These are phyloP conservation scores for Rhagophthalmus giganteus DNA, from an alignment of 2,888 invertebrate species.

Conservation along the genomic window DNA sequence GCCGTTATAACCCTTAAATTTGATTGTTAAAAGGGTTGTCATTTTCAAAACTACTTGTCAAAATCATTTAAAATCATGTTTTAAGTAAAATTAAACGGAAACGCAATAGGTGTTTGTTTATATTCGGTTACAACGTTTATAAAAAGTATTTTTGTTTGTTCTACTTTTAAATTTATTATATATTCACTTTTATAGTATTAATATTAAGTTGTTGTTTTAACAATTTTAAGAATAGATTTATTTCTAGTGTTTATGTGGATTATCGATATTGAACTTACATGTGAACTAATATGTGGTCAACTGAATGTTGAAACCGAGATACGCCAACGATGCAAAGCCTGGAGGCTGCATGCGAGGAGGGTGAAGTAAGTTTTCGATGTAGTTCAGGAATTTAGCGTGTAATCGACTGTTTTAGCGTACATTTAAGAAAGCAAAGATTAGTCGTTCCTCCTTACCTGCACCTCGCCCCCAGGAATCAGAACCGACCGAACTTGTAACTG, in stretches of 20 bases:
- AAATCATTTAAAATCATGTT: constrained; percentile 34
- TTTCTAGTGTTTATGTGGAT: no score
- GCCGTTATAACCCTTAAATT: constrained; percentile 5
- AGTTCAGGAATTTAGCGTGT: background rate
- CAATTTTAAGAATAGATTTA: no score
- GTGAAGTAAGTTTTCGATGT: constrained; percentile 60
- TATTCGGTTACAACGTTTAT: background rate
- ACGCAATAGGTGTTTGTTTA: no score
- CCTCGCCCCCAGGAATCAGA: constrained; percentile 46
- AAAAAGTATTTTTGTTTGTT: constrained; percentile 8
- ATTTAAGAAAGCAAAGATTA: constrained; percentile 50
- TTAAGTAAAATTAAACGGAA: no score
- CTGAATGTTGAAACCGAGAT: constrained; percentile 56
- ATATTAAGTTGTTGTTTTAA: no score
- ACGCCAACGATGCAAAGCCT: constrained; percentile 66
- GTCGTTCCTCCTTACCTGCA: constrained; percentile 50
- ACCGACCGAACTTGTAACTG: constrained; percentile 36
- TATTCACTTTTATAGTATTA: no score
- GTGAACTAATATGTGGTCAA: constrained; percentile 47
- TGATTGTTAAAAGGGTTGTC: constrained; percentile 20
- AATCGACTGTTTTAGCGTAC: constrained; percentile 46
- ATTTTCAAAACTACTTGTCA: constrained; percentile 47
- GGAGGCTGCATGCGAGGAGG: constrained; percentile 68
- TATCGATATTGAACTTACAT: constrained; percentile 24
- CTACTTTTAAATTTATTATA: constrained; percentile 20